Percentiles rank a stretch among this genome's conserved stretches.
phyloP scores from a whole-genome alignment of 2,888 invertebrate species.

The Caenorhabditis angaria region DNA sequence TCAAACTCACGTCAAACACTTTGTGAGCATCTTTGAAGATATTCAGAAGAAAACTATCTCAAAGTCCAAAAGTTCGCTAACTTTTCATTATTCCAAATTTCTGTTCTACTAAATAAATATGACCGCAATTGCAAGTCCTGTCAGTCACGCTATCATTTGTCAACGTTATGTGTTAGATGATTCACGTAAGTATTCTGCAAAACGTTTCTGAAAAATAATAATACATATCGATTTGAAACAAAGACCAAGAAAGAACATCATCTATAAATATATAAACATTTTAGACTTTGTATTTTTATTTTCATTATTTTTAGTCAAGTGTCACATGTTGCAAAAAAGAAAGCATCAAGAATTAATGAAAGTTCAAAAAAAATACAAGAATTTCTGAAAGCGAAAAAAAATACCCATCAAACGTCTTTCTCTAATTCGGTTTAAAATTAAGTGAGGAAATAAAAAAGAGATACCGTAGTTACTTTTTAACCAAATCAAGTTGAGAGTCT shows the following conservation, averaged over 20 bases:
- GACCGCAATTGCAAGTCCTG: slow-evolving; percentile 37
- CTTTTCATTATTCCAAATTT: not conserved
- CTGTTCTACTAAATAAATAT: slow-evolving; percentile 8
- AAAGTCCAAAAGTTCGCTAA: no score
- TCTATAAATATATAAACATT: slow-evolving; percentile 1
- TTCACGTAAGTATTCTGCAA: slow-evolving; percentile 49
- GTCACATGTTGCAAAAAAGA: not conserved
- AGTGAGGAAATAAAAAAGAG: no score
- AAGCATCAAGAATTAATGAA: not conserved
- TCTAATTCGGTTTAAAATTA: no score
- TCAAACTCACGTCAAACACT: not conserved
- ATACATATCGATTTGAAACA: not conserved
- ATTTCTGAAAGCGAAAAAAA: no score
- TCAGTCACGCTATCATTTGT: slow-evolving; percentile 53
- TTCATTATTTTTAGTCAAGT: not conserved
- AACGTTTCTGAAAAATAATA: not conserved
- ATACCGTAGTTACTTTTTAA: no score
- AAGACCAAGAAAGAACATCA: not conserved
- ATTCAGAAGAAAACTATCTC: slow-evolving; percentile 2
- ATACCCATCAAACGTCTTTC: no score
- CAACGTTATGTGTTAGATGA: slow-evolving; percentile 66
- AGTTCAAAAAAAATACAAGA: no score
- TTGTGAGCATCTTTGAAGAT: not conserved
- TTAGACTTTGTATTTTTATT: not conserved
- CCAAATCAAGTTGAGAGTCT: no score